A percentile compares a stretch with the other conserved stretches of the same genome.
Conservation (phyloP, 2,888 invertebrate genomes). For the Rotaria magnacalcarata region DNA sequence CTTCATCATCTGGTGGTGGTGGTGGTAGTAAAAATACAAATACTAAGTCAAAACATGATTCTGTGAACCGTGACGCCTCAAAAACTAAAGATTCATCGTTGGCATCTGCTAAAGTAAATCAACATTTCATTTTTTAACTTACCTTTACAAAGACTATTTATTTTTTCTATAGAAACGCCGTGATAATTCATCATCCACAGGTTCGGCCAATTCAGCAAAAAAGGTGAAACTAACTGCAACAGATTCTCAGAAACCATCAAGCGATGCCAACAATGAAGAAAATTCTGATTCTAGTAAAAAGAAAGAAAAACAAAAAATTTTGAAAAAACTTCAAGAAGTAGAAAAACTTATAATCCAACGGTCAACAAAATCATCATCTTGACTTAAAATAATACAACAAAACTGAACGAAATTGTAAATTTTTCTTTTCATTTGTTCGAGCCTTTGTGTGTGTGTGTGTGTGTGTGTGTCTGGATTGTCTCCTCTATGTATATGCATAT, state of each 20-base stretch:
- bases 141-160: neutral
- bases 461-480: neutral
- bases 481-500: conserved; percentile 26
- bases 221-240: neutral
- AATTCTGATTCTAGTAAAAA: neutral
- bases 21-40: neutral
- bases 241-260: conserved; percentile 1
- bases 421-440: conserved; percentile 5
- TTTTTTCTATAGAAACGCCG: neutral
- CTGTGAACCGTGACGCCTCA: neutral
- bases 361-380: conserved; percentile 1
- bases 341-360: neutral
- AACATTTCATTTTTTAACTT: neutral
- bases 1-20: conserved; percentile 8
- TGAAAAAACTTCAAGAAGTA: neutral
- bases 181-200: conserved; percentile 23
- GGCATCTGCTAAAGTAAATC: neutral
- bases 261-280: neutral
- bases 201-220: neutral
- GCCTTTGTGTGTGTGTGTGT: neutral
- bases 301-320: neutral
- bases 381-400: neutral
- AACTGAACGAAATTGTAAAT: neutral
- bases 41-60: neutral
- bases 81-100: neutral